Percentiles rank a stretch among this genome's conserved stretches.
phyloP scores from a whole-genome alignment of 2,888 invertebrate species.

The Aleiodes testaceus region DNA sequence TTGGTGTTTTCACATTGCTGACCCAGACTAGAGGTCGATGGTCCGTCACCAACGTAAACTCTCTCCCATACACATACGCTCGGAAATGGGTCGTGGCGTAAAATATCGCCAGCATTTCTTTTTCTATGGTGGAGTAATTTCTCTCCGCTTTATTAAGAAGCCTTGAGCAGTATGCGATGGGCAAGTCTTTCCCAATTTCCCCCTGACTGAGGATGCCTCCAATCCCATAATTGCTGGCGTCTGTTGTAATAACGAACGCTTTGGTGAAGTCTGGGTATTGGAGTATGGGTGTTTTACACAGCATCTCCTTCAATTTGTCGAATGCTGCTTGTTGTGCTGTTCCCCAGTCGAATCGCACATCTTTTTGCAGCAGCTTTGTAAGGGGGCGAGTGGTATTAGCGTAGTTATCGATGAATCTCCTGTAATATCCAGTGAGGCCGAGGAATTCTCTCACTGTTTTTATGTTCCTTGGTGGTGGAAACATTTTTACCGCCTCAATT shows the following conservation, averaged over 20 bases:
- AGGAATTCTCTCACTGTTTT: slow-evolving; percentile 23
- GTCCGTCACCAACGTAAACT: slow-evolving; percentile 9
- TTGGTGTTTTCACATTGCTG: slow-evolving; percentile 42
- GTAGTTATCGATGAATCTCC: slow-evolving; percentile 41
- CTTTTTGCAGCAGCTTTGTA: slow-evolving; percentile 20
- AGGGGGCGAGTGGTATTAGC: slow-evolving; percentile 39
- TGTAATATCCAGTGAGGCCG: slow-evolving; percentile 21
- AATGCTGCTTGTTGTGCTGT: slow-evolving; percentile 7
- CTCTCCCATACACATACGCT: slow-evolving; percentile 41
- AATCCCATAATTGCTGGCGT: slow-evolving; percentile 31
- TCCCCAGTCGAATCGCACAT: slow-evolving; percentile 19
- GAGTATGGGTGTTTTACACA: slow-evolving; percentile 23
- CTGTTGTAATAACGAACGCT: slow-evolving; percentile 33
- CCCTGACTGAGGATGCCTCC: slow-evolving; percentile 34
- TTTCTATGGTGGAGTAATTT: slow-evolving; percentile 50
- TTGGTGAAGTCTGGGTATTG: slow-evolving; percentile 31
- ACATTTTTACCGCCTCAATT: slow-evolving; percentile 10
- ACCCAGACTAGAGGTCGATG: slow-evolving; percentile 39
- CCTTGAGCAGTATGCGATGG: slow-evolving; percentile 24
- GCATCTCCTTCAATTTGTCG: slow-evolving; percentile 3
- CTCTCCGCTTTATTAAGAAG: slow-evolving; percentile 34
- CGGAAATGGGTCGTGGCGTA: slow-evolving; percentile 39
- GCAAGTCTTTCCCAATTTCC: background rate
- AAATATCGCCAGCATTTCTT: slow-evolving; percentile 42
- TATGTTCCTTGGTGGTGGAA: slow-evolving; percentile 3